Percentiles rank a stretch among this genome's conserved stretches.
phyloP scores from a whole-genome alignment of 2,888 invertebrate genomes.

The Lycia hirtaria region DNA sequence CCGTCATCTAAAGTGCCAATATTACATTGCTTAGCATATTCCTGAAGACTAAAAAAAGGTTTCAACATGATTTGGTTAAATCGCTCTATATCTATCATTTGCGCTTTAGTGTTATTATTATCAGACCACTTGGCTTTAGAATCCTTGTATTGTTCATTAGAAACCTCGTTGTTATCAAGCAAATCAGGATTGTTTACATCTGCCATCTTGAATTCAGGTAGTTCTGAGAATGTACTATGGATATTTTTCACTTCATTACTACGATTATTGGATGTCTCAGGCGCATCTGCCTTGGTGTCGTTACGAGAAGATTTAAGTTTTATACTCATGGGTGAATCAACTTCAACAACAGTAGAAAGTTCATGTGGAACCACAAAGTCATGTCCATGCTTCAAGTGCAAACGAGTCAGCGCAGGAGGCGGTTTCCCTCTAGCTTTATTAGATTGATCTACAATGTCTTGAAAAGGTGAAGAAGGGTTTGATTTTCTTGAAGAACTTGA shows the following conservation, averaged over 20 bases:
- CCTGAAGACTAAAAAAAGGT: conserved; percentile 76
- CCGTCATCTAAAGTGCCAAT: conserved; percentile 70
- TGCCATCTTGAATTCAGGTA: conserved; percentile 8
- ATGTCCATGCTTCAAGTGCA: conserved; percentile 65
- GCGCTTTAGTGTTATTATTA: conserved; percentile 61
- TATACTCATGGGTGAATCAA: conserved; percentile 87
- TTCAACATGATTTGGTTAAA: conserved; percentile 80
- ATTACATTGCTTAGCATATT: conserved; percentile 80
- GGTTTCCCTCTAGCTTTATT: conserved; percentile 63
- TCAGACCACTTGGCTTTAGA: conserved; percentile 56
- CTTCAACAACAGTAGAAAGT: conserved; percentile 88
- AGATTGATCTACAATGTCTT: conserved; percentile 38
- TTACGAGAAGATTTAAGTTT: conserved; percentile 64
- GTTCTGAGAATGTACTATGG: too few relatives aligned
- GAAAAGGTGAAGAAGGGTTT: conserved; percentile 35
- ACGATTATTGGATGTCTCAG: conserved; percentile 41
- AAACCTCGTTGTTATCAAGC: conserved; percentile 51
- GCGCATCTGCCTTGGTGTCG: conserved; percentile 47
- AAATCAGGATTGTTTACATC: conserved; percentile 54
- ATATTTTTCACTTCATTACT: conserved; percentile 28
- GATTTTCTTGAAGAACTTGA: conserved; percentile 33
- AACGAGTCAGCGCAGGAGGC: conserved; percentile 74
- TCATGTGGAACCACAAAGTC: conserved; percentile 83
- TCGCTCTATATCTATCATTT: conserved; percentile 77
- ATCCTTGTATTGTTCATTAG: conserved; percentile 40